phyloP scores from a whole-genome alignment of 2,797 vertebrate genomes.

The Falco concolor region DNA sequence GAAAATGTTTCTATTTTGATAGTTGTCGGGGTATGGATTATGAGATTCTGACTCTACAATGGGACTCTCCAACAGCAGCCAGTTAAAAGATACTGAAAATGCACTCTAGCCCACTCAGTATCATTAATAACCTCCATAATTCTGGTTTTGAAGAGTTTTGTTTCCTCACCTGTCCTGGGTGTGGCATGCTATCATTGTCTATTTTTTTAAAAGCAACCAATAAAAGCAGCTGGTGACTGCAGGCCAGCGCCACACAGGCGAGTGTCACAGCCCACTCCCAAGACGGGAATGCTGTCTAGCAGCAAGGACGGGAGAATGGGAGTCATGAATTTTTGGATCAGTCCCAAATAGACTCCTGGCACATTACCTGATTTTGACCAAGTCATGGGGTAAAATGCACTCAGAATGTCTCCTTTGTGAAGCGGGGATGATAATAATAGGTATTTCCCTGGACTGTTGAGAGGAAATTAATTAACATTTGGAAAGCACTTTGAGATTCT shows the following conservation, averaged over 20 bases:
- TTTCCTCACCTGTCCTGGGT: not conserved
- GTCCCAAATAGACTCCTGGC: not conserved
- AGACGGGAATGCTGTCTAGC: conserved; percentile 20
- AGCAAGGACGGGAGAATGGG: not conserved
- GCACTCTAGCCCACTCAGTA: not conserved
- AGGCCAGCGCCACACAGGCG: not conserved
- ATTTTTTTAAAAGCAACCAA: not conserved
- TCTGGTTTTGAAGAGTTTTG: not conserved
- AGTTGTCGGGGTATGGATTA: not conserved
- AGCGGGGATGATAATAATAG: not conserved
- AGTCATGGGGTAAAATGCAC: not conserved
- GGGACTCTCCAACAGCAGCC: not conserved
- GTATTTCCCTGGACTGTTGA: not conserved
- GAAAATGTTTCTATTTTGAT: not conserved
- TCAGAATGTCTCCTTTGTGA: not conserved
- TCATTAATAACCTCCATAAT: too few species aligned
- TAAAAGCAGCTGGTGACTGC: not conserved
- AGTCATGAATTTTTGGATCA: not conserved
- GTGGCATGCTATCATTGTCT: not conserved
- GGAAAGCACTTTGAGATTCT: conserved; percentile 27
- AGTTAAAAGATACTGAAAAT: not conserved
- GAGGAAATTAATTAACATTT: conserved; percentile 28
- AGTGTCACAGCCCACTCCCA: conserved; percentile 15
- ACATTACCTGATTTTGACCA: not conserved
- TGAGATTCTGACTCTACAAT: not conserved